Conservation (phyloP, 2,888 invertebrate species). For the Mesorhabditis belari region DNA sequence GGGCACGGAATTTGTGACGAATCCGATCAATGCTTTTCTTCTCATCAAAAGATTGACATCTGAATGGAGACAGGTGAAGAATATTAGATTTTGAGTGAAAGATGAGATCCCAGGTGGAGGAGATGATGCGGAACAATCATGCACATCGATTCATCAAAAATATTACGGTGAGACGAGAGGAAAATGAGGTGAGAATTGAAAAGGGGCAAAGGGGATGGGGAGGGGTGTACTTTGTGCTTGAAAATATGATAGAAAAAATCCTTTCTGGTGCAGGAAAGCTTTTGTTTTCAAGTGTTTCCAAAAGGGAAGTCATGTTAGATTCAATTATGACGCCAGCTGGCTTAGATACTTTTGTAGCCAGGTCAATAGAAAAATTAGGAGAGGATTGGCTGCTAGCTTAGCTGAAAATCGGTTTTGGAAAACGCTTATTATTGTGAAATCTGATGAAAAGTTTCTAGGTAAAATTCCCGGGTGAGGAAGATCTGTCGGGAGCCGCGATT, state of each 20-base stretch:
- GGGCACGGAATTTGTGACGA: slow-evolving; percentile 52
- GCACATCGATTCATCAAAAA: slow-evolving; percentile 50
- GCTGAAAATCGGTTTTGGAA: not conserved
- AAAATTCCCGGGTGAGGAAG: slow-evolving; percentile 63
- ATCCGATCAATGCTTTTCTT: slow-evolving; percentile 58
- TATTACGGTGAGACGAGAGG: slow-evolving; percentile 58
- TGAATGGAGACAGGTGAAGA: slow-evolving; percentile 54
- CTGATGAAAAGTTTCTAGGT: slow-evolving; percentile 64
- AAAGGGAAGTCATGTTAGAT: too few species aligned
- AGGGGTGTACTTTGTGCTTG: too few species aligned
- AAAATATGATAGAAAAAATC: too few species aligned
- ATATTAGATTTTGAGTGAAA: slow-evolving; percentile 55
- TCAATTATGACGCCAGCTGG: too few species aligned
- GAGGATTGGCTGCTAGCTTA: too few species aligned
- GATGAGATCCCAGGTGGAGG: slow-evolving; percentile 59
- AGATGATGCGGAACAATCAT: slow-evolving; percentile 51
- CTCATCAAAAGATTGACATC: slow-evolving; percentile 57
- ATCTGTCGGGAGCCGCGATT: slow-evolving; percentile 86
- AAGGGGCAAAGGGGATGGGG: too few species aligned
- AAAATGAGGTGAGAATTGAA: slow-evolving; percentile 64
- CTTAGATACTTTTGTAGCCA: too few species aligned
- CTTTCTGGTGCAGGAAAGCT: too few species aligned
- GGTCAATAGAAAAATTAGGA: too few species aligned
- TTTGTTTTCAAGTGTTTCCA: too few species aligned
- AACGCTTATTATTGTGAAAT: not conserved